These are phyloP conservation scores for Corythaeola cristata DNA, from an alignment of 2,113 vertebrate species.

Conservation along the genomic window DNA sequence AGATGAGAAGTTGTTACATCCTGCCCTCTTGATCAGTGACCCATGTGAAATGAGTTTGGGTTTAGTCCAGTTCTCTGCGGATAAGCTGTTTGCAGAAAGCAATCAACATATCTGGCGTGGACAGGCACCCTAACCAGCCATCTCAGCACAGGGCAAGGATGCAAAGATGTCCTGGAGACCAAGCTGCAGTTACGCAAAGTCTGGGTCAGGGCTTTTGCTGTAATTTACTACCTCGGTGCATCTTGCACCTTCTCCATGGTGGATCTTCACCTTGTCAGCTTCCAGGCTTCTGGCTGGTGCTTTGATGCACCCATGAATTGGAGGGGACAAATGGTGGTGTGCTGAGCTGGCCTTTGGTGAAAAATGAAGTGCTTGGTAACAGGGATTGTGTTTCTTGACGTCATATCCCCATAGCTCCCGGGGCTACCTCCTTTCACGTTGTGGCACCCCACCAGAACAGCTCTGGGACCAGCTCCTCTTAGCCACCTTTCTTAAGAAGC, in stretches of 20 bases:
- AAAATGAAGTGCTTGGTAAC: not conserved
- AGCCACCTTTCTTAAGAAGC: not conserved
- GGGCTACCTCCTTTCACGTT: not conserved
- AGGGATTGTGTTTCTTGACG: not conserved
- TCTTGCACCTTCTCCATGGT: not conserved
- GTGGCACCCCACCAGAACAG: not conserved
- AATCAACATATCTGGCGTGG: not conserved
- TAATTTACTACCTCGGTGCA: not conserved
- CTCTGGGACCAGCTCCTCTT: not conserved
- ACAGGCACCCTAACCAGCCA: not conserved
- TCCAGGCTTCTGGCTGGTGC: not conserved
- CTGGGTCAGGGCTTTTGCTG: not conserved
- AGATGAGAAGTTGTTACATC: not conserved
- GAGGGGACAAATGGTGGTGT: not conserved
- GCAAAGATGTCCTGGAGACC: not conserved
- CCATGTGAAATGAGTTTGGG: conserved; percentile 44
- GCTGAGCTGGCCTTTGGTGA: not conserved
- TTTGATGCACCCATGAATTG: not conserved
- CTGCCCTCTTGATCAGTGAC: conserved; percentile 29
- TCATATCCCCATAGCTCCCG: not conserved
- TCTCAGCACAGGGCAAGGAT: not conserved
- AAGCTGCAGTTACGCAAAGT: not conserved
- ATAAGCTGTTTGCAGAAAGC: conserved; percentile 6
- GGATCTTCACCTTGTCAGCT: not conserved
- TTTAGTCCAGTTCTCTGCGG: conserved; percentile 32